Base-by-base conservation (phyloP, 2,888 invertebrate genomes). In the Poecilobothrus nobilitatus region DNA sequence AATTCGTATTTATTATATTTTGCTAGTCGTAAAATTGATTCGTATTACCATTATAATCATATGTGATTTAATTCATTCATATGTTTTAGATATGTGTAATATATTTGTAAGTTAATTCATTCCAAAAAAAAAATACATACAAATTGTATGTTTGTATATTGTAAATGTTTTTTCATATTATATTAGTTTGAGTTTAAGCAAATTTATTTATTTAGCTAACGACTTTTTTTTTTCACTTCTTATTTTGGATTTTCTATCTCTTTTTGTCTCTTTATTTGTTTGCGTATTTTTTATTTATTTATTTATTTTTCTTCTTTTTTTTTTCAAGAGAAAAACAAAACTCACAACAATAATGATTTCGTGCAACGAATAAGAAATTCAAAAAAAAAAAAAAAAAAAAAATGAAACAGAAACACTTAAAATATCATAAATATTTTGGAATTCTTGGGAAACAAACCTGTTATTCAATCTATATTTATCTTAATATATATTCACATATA, bases 391-490 rank as follows among this genome's bases (percentile, higher is more conserved):
- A 8, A 37, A 37, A 37, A 37, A 37, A 37, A 37, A 4, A 37
- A 37, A 37, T 37, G 12, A 53, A 41, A 41, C 41, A 41, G 5
- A 12, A 41, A 41, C 41, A 41, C 9, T 15, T 18, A 53, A 53
- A 53, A 53, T 53, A 53, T 53, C 53, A 53, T 53, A 53, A 53
- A 53, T 53, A 53, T 53, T 53, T 53, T 53, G 53, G 63, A 63
- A 63, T 63, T 63, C 63, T 63, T 63, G 63, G 22, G 63, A 63
- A 63, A 63, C 18, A 63, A 63, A 63, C 63, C 63, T 63, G 63
- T 63, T 63, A 63, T 63, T 18, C 63, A 63, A 63, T 63, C 53
- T 53, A 53, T 53, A 53, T 53, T 18, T 53, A 18, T 53, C 15
- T 9, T 41, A 5, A 41, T 41, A 27, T 27, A 27, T 8, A 12